Base-by-base conservation (phyloP, 2,888 invertebrate species). In the Epinotia bilunana region DNA sequence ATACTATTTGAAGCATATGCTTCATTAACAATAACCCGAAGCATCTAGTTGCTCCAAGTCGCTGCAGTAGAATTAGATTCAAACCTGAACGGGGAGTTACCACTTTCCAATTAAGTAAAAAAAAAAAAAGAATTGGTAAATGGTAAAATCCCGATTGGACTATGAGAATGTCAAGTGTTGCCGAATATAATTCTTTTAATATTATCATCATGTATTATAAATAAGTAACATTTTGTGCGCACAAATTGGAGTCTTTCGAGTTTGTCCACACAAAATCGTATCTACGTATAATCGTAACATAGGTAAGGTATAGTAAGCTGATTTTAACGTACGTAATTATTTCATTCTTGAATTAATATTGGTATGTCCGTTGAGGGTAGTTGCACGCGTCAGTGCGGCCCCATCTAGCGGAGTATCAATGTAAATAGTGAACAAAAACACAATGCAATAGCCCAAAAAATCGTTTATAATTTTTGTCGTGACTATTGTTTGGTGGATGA, bases 361-460 rank as follows among this genome's bases (percentile, higher is more conserved):
- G 93, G 84, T 85, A 79, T 78, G 69, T 73, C 78, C 79, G 77
- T 49, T 64, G 60, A 20, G 71, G 70, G 60, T 49, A 60, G 58
- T 69, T 23, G 58, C 64, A 64, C 71, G 49, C 53, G 4, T 18
- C 73, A 28, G 73, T 73, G 67, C 57, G 23, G 12, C 74, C 46
- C 43, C 69, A 60, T 46, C 74, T 71, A 70, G 28, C 81, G 81
- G 77, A 77, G 77, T 83, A 80, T 86, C 91, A 91, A 92, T 87
- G 88, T 91, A 89, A 80, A 86, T 83, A 88, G 84, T 84, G 83
- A 87, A 88, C 84, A 88, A 91, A 91, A 90, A 83, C 83, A 87
- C 87, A 91, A 91, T 92, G 93, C 94, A 94, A 94, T 94, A 94
- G 94, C 94, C 94, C 94, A 91, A 93, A 90, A 81, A 89, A 88